phyloP scores from a whole-genome alignment of 2,797 vertebrate species.

The Atherinosoma microstoma region DNA sequence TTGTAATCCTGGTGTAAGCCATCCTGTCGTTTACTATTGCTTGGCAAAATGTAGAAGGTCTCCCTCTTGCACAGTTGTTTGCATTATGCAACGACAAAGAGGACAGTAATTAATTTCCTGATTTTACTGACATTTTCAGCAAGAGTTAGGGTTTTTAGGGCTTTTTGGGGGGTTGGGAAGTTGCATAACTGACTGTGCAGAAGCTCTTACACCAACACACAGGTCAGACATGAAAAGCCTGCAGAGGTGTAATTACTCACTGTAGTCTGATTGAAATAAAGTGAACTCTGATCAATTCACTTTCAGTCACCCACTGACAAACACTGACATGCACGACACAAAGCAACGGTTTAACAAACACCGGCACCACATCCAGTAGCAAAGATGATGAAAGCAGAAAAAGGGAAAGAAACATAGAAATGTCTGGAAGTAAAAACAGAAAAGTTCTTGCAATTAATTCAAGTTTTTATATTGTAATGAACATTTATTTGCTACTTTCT shows the following conservation, averaged over 20 bases:
- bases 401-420: no score
- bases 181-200: constrained; percentile 45
- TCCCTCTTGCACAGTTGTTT: constrained; percentile 41
- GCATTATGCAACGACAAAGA: constrained; percentile 63
- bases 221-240: constrained; percentile 34
- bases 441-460: neutral
- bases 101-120: constrained; percentile 48
- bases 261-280: constrained; percentile 58
- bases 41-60: constrained; percentile 58
- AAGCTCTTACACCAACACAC: constrained; percentile 28
- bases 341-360: neutral
- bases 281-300: constrained; percentile 56
- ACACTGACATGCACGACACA: neutral
- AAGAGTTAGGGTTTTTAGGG: constrained; percentile 18
- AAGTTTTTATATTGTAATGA: neutral
- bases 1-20: constrained; percentile 78
- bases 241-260: constrained; percentile 50
- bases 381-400: neutral
- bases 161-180: neutral
- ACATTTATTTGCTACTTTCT: neutral
- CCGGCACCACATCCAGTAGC: neutral
- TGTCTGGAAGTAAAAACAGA: neutral
- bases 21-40: constrained; percentile 55
- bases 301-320: constrained; percentile 39
- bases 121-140: constrained; percentile 23